phyloP scores from a whole-genome alignment of 2,888 invertebrate genomes.

The Caenorhabditis imperialis region DNA sequence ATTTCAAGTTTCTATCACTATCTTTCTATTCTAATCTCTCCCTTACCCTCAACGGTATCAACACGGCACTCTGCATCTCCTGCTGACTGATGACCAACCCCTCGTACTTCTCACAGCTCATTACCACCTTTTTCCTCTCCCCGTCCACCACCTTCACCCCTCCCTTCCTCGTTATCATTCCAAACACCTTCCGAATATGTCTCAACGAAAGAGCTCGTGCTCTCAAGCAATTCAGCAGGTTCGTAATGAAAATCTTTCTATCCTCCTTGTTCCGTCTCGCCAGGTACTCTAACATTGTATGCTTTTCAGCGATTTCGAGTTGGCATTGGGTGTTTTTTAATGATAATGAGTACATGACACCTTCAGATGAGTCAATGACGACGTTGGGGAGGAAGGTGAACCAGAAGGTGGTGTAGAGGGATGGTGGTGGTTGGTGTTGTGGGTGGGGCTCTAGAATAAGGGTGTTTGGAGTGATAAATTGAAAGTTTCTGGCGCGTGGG shows the following conservation, averaged over 20 bases:
- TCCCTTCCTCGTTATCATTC: conserved; percentile 8
- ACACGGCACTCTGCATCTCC: conserved; percentile 54
- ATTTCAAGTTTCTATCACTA: background rate
- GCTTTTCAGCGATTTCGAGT: conserved; percentile 50
- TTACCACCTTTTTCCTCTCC: conserved; percentile 14
- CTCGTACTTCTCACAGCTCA: conserved; percentile 37
- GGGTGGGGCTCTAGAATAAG: conserved; percentile 37
- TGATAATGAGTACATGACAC: conserved; percentile 57
- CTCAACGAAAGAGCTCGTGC: conserved; percentile 37
- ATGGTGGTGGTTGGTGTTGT: conserved; percentile 51
- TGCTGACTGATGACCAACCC: conserved; percentile 43
- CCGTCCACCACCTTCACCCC: conserved; percentile 10
- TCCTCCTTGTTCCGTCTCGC: conserved; percentile 42
- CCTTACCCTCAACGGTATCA: conserved; percentile 60
- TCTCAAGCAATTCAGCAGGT: conserved; percentile 33
- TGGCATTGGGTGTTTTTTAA: conserved; percentile 36
- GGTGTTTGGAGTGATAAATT: too few species aligned
- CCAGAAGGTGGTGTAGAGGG: conserved; percentile 67
- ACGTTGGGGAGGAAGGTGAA: conserved; percentile 68
- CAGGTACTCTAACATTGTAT: conserved; percentile 51
- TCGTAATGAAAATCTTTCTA: conserved; percentile 36
- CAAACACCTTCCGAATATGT: conserved; percentile 53
- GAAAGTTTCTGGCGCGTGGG: too few species aligned
- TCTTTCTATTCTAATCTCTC: background rate
- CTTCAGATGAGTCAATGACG: conserved; percentile 60